phyloP scores from a whole-genome alignment of 2,113 vertebrate species.

The Lepidothrix coronata region DNA sequence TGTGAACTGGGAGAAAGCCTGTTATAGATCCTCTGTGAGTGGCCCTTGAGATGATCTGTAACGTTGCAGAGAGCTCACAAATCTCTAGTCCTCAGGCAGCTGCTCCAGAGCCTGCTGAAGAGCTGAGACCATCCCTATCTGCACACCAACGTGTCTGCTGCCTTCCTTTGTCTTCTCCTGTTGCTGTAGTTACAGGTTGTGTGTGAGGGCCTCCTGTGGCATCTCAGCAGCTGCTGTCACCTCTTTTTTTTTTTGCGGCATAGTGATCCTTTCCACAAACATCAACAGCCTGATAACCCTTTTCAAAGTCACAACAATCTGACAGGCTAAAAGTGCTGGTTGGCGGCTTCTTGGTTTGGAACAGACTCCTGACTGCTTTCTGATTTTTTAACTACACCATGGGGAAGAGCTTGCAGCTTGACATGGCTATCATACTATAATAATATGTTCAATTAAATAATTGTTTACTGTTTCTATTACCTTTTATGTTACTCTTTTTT shows the following conservation, averaged over 20 bases:
- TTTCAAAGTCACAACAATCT: not conserved
- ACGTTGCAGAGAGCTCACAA: not conserved
- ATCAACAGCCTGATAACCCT: not conserved
- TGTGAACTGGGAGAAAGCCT: not conserved
- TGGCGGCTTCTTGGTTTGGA: not conserved
- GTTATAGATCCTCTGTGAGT: not conserved
- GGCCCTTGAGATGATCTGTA: not conserved
- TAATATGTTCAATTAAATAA: not conserved
- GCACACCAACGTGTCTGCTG: fast-evolving
- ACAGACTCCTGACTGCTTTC: not conserved
- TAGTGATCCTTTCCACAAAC: not conserved
- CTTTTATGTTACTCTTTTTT: not conserved
- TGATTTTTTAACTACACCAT: not conserved
- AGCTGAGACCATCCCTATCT: not conserved
- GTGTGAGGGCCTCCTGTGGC: not conserved
- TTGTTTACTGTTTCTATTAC: not conserved
- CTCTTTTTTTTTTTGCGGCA: not conserved
- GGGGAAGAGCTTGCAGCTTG: not conserved
- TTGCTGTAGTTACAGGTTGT: not conserved
- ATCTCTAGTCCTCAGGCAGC: not conserved
- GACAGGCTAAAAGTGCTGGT: not conserved
- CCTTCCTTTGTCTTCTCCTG: not conserved
- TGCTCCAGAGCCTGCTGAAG: not conserved
- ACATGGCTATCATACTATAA: not conserved
- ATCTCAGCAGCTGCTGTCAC: not conserved